Evolutionary conservation across 1,140 invertebrate genomes (phyloP).

Genomic region (Drosophila murphyi): DNA sequence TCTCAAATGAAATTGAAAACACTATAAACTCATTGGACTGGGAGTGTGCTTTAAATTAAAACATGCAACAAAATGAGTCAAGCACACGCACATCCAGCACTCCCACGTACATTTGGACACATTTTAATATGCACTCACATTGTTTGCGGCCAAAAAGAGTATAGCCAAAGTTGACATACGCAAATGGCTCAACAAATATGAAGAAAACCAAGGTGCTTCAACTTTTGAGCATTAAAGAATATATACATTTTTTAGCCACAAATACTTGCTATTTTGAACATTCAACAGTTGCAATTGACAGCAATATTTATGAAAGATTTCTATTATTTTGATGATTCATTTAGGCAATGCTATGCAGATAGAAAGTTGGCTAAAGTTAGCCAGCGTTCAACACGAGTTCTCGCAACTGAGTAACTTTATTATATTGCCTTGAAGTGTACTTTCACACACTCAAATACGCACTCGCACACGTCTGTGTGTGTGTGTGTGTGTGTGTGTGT

Average conservation of each 20-base stretch:
- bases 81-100: conserved; percentile 30
- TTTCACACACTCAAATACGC: not conserved
- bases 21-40: conserved; percentile 34
- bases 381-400: not conserved
- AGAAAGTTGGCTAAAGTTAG: not conserved
- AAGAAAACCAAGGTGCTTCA: not conserved
- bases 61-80: conserved; percentile 56
- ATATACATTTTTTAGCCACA: too few species aligned
- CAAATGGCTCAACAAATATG: too few species aligned
- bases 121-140: conserved; percentile 13
- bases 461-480: not conserved
- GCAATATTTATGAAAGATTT: too few species aligned
- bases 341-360: too few species aligned
- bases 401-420: conserved; percentile 25
- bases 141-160: conserved; percentile 13
- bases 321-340: too few species aligned
- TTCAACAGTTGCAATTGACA: too few species aligned
- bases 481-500: conserved; percentile 24
- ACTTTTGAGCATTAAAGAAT: not conserved
- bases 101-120: conserved; percentile 13
- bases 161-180: too few species aligned
- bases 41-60: conserved; percentile 59
- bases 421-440: conserved; percentile 26
- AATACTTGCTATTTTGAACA: too few species aligned
- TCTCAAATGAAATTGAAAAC: conserved; percentile 54